These are phyloP conservation scores for Psittacula cyanocephala DNA, from an alignment of 2,113 vertebrate species.

Conservation along the genomic window DNA sequence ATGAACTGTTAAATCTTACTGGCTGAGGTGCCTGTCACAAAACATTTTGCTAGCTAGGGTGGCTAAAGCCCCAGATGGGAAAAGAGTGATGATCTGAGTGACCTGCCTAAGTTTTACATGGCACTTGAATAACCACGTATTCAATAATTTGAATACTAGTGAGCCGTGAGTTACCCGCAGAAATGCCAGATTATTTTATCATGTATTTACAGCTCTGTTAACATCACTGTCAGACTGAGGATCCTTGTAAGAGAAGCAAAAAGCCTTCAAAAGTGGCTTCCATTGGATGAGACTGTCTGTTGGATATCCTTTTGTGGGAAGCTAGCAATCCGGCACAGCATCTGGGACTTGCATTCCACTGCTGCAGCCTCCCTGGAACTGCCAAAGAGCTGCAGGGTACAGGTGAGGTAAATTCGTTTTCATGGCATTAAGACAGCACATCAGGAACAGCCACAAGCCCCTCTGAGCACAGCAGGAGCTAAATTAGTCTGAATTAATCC, in stretches of 20 bases:
- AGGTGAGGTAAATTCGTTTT: neutral
- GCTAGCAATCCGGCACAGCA: neutral
- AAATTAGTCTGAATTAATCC: neutral
- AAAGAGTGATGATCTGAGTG: neutral
- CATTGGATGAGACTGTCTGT: accelerated
- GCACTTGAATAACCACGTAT: neutral
- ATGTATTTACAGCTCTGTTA: neutral
- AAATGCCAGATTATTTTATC: neutral
- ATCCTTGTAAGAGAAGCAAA: neutral
- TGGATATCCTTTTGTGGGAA: neutral
- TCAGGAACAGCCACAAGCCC: neutral
- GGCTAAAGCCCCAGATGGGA: neutral
- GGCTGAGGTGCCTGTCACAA: neutral
- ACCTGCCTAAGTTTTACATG: neutral
- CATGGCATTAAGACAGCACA: neutral
- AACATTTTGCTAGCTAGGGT: neutral
- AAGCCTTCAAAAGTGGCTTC: neutral
- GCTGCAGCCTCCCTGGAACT: neutral
- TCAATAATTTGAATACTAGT: neutral
- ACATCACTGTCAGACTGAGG: neutral
- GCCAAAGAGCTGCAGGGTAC: neutral
- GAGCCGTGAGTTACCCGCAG: neutral
- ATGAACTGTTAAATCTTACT: neutral
- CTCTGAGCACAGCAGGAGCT: neutral
- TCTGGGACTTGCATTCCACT: neutral